These are phyloP conservation scores for Phasia obesa DNA, from an alignment of 2,888 invertebrate genomes.

Conservation along the genomic window DNA sequence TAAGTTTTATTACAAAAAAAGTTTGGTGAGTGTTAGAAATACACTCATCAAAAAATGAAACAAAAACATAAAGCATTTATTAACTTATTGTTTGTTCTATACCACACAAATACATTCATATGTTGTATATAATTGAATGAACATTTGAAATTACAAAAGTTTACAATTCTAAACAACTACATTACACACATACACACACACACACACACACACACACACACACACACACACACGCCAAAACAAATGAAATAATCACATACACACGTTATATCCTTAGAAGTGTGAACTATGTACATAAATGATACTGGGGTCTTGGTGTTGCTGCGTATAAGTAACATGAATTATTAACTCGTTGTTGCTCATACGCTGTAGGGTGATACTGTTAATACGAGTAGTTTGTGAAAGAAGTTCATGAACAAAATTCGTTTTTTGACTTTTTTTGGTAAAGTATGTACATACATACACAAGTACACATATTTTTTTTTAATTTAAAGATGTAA, in stretches of 20 bases:
- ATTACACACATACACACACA: neutral
- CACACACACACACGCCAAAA: neutral
- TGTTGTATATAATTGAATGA: slow-evolving; percentile 28
- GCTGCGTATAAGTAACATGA: slow-evolving; percentile 55
- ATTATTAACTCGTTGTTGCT: slow-evolving; percentile 55
- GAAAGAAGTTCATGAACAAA: slow-evolving; percentile 45
- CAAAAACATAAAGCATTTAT: slow-evolving; percentile 1
- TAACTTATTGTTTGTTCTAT: slow-evolving; percentile 8
- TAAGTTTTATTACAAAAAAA: slow-evolving; percentile 49
- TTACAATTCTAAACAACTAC: slow-evolving; percentile 32
- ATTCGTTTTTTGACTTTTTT: no score
- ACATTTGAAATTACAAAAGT: slow-evolving; percentile 53
- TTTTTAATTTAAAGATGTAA: no score
- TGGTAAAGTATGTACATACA: no score
- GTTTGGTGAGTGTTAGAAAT: slow-evolving; percentile 35
- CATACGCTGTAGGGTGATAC: slow-evolving; percentile 31
- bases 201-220: no score
- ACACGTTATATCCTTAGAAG: neutral
- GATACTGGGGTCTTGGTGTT: neutral
- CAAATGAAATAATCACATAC: neutral
- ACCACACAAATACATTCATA: neutral
- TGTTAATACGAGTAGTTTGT: slow-evolving; percentile 23
- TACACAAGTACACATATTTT: no score
- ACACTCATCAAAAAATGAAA: neutral
- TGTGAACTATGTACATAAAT: neutral